Evolutionary conservation across 2,113 vertebrate genomes (phyloP).

Genomic region (Rhinoptilus africanus): DNA sequence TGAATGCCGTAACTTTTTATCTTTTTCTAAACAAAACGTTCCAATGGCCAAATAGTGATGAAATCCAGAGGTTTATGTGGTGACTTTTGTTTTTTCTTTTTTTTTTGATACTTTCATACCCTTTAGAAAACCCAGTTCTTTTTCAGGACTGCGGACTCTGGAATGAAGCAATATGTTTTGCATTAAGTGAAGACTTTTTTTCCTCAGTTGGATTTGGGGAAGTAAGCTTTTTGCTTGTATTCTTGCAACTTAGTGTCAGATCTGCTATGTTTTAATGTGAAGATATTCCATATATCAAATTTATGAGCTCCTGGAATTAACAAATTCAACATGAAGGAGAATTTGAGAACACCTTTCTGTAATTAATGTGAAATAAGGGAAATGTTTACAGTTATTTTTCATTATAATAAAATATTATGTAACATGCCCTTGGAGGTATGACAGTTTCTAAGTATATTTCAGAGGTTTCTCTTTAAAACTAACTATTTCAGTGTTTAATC

Average conservation of each 20-base stretch:
- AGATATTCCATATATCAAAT: background rate
- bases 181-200: background rate
- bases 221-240: background rate
- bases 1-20: conserved; percentile 86
- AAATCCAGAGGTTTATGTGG: conserved; percentile 96
- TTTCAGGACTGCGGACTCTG: background rate
- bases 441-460: background rate
- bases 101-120: background rate
- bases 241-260: background rate
- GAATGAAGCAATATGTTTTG: background rate
- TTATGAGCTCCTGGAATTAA: background rate
- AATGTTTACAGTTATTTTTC: conserved; percentile 36
- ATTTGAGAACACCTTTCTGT: background rate
- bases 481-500: background rate
- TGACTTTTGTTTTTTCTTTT: conserved; percentile 33
- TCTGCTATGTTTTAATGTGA: background rate
- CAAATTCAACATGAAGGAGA: background rate
- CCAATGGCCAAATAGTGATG: conserved; percentile 84
- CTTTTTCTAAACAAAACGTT: conserved; percentile 90
- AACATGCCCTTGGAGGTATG: background rate
- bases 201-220: background rate
- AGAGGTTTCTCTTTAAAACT: background rate
- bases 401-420: background rate
- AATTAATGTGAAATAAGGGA: conserved; percentile 10
- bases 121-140: background rate